Percentiles rank a stretch among this genome's conserved stretches.
phyloP scores from a whole-genome alignment of 2,797 vertebrate genomes.

The Enteromius argenteus region DNA sequence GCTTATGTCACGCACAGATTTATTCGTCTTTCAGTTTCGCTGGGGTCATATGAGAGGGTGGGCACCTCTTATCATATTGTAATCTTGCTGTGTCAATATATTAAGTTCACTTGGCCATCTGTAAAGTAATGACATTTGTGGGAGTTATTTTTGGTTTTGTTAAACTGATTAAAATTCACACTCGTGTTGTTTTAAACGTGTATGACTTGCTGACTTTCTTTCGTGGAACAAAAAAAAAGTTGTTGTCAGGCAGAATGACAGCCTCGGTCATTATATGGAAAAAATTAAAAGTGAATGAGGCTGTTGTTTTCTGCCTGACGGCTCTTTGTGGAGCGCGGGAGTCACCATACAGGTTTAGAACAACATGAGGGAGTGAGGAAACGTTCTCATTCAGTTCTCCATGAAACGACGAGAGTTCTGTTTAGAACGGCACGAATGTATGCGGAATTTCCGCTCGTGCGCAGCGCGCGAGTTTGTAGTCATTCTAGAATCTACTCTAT shows the following conservation, averaged over 20 bases:
- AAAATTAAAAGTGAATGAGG: background rate
- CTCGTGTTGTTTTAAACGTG: background rate
- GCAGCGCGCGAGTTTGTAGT: background rate
- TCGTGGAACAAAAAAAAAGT: background rate
- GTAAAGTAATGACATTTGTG: background rate
- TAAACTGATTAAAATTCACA: background rate
- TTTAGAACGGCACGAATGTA: background rate
- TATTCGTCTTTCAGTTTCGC: background rate
- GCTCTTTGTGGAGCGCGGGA: background rate
- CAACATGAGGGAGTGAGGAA: background rate
- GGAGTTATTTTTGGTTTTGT: background rate
- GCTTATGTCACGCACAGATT: conserved; percentile 15
- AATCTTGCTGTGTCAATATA: background rate
- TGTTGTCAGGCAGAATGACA: background rate
- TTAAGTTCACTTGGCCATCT: background rate
- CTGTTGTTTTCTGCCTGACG: background rate
- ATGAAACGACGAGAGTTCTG: background rate
- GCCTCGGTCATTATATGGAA: background rate
- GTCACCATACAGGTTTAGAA: background rate
- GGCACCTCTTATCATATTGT: background rate
- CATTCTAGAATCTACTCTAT: conserved; percentile 15
- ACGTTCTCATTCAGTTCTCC: background rate
- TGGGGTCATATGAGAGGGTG: background rate
- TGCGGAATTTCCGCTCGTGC: conserved; percentile 42
- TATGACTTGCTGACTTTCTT: background rate